Conservation (phyloP, 2,888 invertebrate genomes). For the Tipula vernalis region DNA sequence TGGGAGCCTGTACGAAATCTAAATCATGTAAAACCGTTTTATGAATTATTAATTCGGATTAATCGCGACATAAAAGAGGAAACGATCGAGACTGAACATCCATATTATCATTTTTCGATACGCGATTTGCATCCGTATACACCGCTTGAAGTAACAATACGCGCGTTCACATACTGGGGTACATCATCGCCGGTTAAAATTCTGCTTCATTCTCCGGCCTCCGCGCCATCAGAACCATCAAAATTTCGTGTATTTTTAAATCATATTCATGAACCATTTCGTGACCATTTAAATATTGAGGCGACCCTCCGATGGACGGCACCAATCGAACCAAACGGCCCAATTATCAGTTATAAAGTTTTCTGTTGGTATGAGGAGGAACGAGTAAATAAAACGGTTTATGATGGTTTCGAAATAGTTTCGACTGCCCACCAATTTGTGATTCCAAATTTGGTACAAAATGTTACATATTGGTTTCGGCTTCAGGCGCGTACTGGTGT, state of each 20-base stretch:
- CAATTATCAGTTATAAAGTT: slow-evolving; percentile 52
- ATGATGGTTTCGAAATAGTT: slow-evolving; percentile 30
- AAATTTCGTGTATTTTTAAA: slow-evolving; percentile 62
- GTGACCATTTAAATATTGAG: slow-evolving; percentile 30
- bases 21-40: slow-evolving; percentile 70
- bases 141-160: slow-evolving; percentile 55
- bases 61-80: slow-evolving; percentile 7
- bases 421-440: slow-evolving; percentile 33
- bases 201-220: slow-evolving; percentile 62
- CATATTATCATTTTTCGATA: slow-evolving; percentile 39
- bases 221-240: slow-evolving; percentile 63
- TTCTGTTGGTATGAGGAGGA: slow-evolving; percentile 48
- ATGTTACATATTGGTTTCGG: slow-evolving; percentile 53
- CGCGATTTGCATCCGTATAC: slow-evolving; percentile 53
- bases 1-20: slow-evolving; percentile 66
- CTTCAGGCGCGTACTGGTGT: slow-evolving; percentile 70
- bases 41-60: slow-evolving; percentile 54
- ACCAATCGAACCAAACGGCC: slow-evolving; percentile 61
- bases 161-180: slow-evolving; percentile 78
- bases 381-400: slow-evolving; percentile 38
- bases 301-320: slow-evolving; percentile 70
- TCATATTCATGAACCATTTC: slow-evolving; percentile 33
- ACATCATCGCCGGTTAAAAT: slow-evolving; percentile 50
- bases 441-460: slow-evolving; percentile 42
- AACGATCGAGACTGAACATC: slow-evolving; percentile 33